These are phyloP conservation scores for Sarcophaga rosellei DNA, from an alignment of 2,888 invertebrate species.

Conservation along the genomic window DNA sequence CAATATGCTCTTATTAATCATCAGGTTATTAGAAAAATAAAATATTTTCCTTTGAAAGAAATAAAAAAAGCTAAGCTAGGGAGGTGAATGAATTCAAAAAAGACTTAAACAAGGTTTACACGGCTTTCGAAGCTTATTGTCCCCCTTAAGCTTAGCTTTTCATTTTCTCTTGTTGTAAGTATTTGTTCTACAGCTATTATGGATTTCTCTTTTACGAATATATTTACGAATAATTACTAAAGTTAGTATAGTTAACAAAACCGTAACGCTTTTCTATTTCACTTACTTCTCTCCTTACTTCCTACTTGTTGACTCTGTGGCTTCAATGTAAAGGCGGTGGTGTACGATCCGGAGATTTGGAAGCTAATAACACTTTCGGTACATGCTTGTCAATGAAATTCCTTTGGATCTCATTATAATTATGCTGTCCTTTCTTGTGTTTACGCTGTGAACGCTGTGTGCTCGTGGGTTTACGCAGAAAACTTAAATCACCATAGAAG, in stretches of 20 bases:
- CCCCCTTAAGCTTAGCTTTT: not conserved
- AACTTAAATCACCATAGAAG: slow-evolving; percentile 72
- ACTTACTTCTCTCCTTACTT: not conserved
- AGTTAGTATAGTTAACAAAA: slow-evolving; percentile 63
- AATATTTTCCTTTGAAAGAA: slow-evolving; percentile 15
- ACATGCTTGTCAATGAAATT: slow-evolving; percentile 79
- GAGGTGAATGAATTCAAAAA: too few relatives aligned
- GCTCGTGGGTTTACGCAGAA: slow-evolving; percentile 48
- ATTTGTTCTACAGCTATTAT: slow-evolving; percentile 59
- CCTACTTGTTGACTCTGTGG: not conserved
- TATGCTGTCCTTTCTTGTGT: slow-evolving; percentile 68
- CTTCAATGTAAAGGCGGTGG: slow-evolving; percentile 79
- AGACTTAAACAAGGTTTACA: too few relatives aligned
- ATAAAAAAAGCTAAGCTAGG: not conserved
- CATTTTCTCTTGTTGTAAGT: not conserved
- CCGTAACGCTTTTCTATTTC: slow-evolving; percentile 55
- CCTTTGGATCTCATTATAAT: slow-evolving; percentile 74
- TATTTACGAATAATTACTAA: slow-evolving; percentile 37
- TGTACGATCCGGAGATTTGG: slow-evolving; percentile 79
- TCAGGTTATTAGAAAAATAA: slow-evolving; percentile 31
- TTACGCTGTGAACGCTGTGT: slow-evolving; percentile 68
- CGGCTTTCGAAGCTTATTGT: too few relatives aligned
- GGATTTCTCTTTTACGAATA: not conserved
- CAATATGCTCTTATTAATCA: slow-evolving; percentile 66
- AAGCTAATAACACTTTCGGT: slow-evolving; percentile 78